phyloP scores from a whole-genome alignment of 2,888 invertebrate species.

The Operophtera brumata region DNA sequence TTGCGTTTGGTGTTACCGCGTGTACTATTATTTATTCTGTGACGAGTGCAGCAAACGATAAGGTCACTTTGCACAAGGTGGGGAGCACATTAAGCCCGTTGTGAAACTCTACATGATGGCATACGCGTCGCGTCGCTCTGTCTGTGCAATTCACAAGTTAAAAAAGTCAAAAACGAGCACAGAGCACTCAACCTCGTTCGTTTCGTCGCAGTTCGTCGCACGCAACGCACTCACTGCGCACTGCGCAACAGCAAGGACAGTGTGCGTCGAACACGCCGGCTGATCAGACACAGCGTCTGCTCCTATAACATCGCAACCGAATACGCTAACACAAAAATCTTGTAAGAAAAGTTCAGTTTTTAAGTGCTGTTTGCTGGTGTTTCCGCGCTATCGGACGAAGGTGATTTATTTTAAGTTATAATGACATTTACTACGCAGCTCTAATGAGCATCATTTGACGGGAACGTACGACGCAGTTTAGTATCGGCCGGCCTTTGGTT shows the following conservation, averaged over 20 bases:
- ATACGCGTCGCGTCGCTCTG: conserved; percentile 25
- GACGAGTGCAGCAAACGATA: conserved; percentile 70
- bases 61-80: conserved; percentile 67
- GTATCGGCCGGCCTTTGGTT: conserved; percentile 68
- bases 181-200: background rate
- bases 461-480: conserved; percentile 62
- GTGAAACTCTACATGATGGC: conserved; percentile 49
- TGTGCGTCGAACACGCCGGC: conserved; percentile 58
- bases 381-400: conserved; percentile 28
- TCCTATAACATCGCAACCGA: conserved; percentile 55
- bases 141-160: conserved; percentile 41
- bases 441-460: conserved; percentile 50
- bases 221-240: conserved; percentile 29
- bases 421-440: conserved; percentile 69
- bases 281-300: conserved; percentile 51
- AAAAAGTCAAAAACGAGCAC: conserved; percentile 58
- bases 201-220: conserved; percentile 22
- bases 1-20: conserved; percentile 61
- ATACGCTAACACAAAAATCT: conserved; percentile 37
- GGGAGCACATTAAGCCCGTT: conserved; percentile 56
- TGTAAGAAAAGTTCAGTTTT: conserved; percentile 27
- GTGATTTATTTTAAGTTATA: conserved; percentile 58
- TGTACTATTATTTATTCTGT: too few species aligned
- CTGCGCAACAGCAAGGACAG: conserved; percentile 47
- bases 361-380: conserved; percentile 20